Evolutionary conservation across 2,113 vertebrate species (phyloP).

Genomic region (Pseudopipra pipra): DNA sequence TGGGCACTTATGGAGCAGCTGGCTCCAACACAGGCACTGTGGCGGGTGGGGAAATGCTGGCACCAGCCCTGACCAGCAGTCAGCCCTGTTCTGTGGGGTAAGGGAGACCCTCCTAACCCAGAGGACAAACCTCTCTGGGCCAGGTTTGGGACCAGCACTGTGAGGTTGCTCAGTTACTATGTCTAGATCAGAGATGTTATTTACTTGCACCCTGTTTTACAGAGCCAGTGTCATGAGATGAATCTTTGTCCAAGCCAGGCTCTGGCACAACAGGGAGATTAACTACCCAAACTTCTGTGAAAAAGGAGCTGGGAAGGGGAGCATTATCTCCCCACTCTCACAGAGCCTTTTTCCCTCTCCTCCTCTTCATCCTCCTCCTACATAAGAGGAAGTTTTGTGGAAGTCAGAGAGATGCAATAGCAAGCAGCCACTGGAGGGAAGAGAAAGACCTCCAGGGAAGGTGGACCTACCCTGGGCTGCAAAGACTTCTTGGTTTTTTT

Average conservation of each 20-base stretch:
- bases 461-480: not conserved
- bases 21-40: not conserved
- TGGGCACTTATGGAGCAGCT: not conserved
- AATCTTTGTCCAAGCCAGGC: not conserved
- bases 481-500: not conserved
- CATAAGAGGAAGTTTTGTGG: not conserved
- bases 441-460: not conserved
- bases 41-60: not conserved
- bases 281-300: not conserved
- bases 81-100: not conserved
- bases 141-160: not conserved
- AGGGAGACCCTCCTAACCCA: fast-evolving
- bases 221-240: not conserved
- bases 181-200: not conserved
- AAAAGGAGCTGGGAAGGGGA: not conserved
- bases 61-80: not conserved
- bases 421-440: not conserved
- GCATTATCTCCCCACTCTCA: not conserved
- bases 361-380: not conserved
- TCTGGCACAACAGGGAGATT: not conserved
- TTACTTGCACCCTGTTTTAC: not conserved
- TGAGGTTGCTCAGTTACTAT: not conserved
- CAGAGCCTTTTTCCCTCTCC: not conserved
- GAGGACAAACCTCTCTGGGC: not conserved
- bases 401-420: not conserved